Evolutionary conservation across 2,888 invertebrate species (phyloP).

Genomic region (Sphecodes monilicornis): DNA sequence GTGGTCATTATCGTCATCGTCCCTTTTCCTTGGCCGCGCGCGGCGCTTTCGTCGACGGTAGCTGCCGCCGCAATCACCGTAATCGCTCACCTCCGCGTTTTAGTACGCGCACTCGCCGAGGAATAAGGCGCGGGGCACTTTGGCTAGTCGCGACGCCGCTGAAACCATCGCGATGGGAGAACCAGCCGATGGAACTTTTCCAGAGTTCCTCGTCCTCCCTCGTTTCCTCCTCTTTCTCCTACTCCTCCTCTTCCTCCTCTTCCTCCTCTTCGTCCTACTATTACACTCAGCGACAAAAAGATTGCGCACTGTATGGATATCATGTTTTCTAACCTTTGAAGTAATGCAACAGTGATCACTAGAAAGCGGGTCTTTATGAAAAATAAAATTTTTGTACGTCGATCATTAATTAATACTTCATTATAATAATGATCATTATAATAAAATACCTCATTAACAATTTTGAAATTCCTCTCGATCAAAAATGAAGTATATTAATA

Average conservation of each 20-base stretch:
- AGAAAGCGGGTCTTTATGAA: no score
- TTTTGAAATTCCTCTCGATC: no score
- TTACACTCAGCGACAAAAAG: not conserved
- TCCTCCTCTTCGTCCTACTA: not conserved
- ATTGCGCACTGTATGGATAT: not conserved
- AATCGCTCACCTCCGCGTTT: conserved; percentile 48
- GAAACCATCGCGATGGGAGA: not conserved
- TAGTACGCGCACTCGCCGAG: not conserved
- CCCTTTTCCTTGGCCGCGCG: conserved; percentile 21
- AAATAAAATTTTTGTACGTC: no score
- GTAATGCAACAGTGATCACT: not conserved
- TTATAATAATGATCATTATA: no score
- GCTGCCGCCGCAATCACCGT: conserved; percentile 38
- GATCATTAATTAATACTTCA: no score
- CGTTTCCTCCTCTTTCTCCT: not conserved
- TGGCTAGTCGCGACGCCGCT: not conserved
- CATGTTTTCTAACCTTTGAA: not conserved
- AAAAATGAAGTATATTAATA: no score
- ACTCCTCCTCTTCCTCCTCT: not conserved
- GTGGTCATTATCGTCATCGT: conserved; percentile 53
- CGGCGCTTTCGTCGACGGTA: conserved; percentile 20
- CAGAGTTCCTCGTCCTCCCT: conserved; percentile 13
- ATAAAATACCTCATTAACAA: no score
- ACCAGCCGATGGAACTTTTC: conserved; percentile 43
- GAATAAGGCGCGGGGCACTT: conserved; percentile 22